phyloP scores from a whole-genome alignment of 2,888 invertebrate species.

The Drosophila tripunctata region DNA sequence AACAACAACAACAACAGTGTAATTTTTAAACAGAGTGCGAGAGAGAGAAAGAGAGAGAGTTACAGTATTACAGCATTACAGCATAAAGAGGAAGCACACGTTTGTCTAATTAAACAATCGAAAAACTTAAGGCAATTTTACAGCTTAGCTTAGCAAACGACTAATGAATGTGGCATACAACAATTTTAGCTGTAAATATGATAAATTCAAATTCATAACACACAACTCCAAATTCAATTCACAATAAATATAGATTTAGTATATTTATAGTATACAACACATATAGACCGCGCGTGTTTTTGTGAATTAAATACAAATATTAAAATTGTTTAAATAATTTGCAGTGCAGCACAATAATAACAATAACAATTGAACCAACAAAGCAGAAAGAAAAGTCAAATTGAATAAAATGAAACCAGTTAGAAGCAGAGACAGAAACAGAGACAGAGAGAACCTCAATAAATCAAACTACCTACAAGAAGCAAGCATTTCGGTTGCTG shows the following conservation, averaged over 20 bases:
- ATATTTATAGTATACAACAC: slow-evolving; percentile 21
- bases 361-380: slow-evolving; percentile 36
- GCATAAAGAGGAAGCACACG: slow-evolving; percentile 3
- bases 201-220: not conserved
- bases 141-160: slow-evolving; percentile 50
- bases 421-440: slow-evolving; percentile 19
- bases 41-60: slow-evolving; percentile 8
- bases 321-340: slow-evolving; percentile 70
- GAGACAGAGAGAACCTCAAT: slow-evolving; percentile 47
- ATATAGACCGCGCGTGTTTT: slow-evolving; percentile 14
- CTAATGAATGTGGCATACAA: slow-evolving; percentile 49
- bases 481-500: slow-evolving; percentile 6
- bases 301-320: slow-evolving; percentile 50
- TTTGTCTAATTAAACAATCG: slow-evolving; percentile 19
- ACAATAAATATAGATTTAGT: slow-evolving; percentile 32
- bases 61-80: slow-evolving; percentile 56
- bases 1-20: slow-evolving; percentile 19
- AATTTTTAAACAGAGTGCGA: slow-evolving; percentile 26
- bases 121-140: slow-evolving; percentile 50
- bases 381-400: slow-evolving; percentile 2
- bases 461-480: slow-evolving; percentile 50
- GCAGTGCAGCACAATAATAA: slow-evolving; percentile 79
- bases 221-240: slow-evolving; percentile 28
- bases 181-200: slow-evolving; percentile 55
- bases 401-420: not conserved